These are phyloP conservation scores for Bryconaethiops microstoma DNA, from an alignment of 2,797 vertebrate genomes.

Conservation along the genomic window DNA sequence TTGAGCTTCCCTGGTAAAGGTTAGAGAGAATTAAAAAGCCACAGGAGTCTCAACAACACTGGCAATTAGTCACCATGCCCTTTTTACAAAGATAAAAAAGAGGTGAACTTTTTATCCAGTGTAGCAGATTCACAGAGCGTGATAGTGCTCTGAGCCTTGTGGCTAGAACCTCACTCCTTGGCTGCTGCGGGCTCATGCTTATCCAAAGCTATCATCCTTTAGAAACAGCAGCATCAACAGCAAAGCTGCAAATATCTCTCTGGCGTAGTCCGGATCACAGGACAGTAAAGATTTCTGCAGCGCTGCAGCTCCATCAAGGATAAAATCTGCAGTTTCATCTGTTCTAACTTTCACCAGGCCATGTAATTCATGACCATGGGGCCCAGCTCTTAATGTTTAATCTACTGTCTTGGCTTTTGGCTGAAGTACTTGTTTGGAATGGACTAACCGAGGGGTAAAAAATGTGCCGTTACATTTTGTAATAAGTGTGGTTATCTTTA, in stretches of 20 bases:
- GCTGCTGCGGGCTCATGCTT: conserved; percentile 19
- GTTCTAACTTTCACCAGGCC: conserved; percentile 72
- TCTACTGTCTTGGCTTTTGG: background rate
- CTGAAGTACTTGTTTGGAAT: conserved; percentile 1
- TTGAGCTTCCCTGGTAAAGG: conserved; percentile 46
- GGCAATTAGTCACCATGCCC: conserved; percentile 59
- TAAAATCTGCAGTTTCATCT: conserved; percentile 67
- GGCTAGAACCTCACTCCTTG: conserved; percentile 7
- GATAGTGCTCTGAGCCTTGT: conserved; percentile 25
- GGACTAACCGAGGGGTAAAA: background rate
- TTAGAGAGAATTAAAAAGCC: conserved; percentile 54
- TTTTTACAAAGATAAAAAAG: conserved; percentile 55
- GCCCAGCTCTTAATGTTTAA: background rate
- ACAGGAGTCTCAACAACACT: conserved; percentile 51
- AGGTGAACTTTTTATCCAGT: conserved; percentile 49
- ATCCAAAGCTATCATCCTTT: background rate
- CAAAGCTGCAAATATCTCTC: background rate
- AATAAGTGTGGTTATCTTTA: background rate
- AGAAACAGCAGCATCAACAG: conserved; percentile 26
- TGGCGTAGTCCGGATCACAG: background rate
- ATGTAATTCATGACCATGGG: conserved; percentile 40
- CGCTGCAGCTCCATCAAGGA: conserved; percentile 41
- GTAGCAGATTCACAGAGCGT: conserved; percentile 36
- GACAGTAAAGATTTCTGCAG: conserved; percentile 37
- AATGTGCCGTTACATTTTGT: background rate